Evolutionary conservation across 2,113 vertebrate species (phyloP).

Genomic region (Erpornis zantholeuca): DNA sequence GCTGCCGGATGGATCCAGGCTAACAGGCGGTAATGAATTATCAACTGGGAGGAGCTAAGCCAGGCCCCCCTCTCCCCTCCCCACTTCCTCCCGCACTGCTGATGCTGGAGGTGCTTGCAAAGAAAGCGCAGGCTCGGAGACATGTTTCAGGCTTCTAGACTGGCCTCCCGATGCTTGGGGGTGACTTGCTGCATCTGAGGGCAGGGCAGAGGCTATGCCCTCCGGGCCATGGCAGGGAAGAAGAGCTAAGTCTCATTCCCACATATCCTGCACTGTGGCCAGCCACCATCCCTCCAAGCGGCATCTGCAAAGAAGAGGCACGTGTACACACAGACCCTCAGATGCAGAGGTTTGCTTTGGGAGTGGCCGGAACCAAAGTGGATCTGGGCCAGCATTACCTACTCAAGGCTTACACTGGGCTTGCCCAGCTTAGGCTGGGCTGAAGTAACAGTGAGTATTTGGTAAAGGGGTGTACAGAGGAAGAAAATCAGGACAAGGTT

Average conservation of each 20-base stretch:
- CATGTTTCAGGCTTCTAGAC: background rate
- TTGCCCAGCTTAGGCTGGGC: background rate
- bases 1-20: background rate
- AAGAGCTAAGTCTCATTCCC: background rate
- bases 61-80: background rate
- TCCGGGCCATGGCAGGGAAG: background rate
- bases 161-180: background rate
- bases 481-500: background rate
- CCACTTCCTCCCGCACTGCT: background rate
- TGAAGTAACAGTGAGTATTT: background rate
- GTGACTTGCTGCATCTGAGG: background rate
- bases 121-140: background rate
- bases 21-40: slow-evolving; percentile 7
- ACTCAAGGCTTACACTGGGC: too few species aligned
- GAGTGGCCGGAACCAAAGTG: background rate
- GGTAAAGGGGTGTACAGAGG: background rate
- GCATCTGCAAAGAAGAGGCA: background rate
- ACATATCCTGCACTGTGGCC: fast-evolving
- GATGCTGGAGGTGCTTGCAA: background rate
- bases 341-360: background rate
- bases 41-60: slow-evolving; percentile 22
- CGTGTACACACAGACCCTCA: fast-evolving
- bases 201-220: background rate
- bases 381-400: background rate
- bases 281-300: background rate